Conservation (phyloP, 2,888 invertebrate genomes). For the Idaea straminata region DNA sequence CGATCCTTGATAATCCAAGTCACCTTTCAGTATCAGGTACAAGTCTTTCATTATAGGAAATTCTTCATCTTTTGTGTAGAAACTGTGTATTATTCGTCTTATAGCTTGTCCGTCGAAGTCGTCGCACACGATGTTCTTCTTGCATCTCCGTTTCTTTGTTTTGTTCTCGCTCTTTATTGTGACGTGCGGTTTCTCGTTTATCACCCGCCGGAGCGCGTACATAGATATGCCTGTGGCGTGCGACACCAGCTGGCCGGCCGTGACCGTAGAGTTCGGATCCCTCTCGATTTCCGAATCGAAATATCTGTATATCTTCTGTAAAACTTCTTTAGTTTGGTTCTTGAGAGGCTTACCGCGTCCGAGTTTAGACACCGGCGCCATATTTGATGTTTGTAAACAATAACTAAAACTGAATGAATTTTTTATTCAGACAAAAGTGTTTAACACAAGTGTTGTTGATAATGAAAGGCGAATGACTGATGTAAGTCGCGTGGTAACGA, state of each 20-base stretch:
- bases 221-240: constrained; percentile 42
- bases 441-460: constrained; percentile 40
- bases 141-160: constrained; percentile 27
- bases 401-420: constrained; percentile 23
- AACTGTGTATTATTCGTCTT: constrained; percentile 37
- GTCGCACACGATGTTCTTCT: constrained; percentile 32
- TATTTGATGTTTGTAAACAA: constrained; percentile 35
- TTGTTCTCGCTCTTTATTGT: constrained; percentile 30
- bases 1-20: constrained; percentile 40
- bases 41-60: constrained; percentile 41
- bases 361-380: constrained; percentile 37
- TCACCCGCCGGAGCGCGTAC: constrained; percentile 34
- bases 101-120: constrained; percentile 38
- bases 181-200: constrained; percentile 30
- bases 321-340: constrained; percentile 39
- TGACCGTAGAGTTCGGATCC: constrained; percentile 39
- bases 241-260: constrained; percentile 38
- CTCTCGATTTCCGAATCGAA: constrained; percentile 39
- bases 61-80: constrained; percentile 38
- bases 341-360: constrained; percentile 40
- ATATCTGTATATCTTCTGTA: constrained; percentile 38
- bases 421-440: constrained; percentile 25
- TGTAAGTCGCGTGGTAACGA: constrained; percentile 24
- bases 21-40: constrained; percentile 37
- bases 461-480: constrained; percentile 42